Conservation (phyloP, 2,797 vertebrate genomes). For the Liparis tanakae region DNA sequence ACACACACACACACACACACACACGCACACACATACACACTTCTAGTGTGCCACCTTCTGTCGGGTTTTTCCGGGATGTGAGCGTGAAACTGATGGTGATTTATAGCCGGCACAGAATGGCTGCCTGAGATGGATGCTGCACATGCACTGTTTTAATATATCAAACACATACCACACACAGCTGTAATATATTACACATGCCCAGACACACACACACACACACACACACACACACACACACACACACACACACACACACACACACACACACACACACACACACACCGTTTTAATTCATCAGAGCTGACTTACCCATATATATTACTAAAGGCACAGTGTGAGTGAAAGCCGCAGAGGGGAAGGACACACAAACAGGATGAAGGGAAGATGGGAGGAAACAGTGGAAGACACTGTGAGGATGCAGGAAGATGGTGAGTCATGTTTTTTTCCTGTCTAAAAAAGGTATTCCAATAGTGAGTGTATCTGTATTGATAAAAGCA, state of each 20-base stretch:
- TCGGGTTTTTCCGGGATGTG: constrained; percentile 62
- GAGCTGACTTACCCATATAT: constrained; percentile 74
- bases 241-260: constrained; percentile 15
- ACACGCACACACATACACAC: background rate
- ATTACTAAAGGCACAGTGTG: constrained; percentile 56
- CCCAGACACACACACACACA: background rate
- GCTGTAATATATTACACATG: background rate
- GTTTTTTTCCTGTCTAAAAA: background rate
- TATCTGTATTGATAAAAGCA: no score
- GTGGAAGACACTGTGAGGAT: constrained; percentile 23
- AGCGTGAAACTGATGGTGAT: constrained; percentile 65
- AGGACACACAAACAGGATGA: constrained; percentile 38
- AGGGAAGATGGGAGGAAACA: constrained; percentile 16
- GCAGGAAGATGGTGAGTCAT: constrained; percentile 6
- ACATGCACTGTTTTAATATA: constrained; percentile 71
- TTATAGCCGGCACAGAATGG: constrained; percentile 61
- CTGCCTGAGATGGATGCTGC: constrained; percentile 70
- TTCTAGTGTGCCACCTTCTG: constrained; percentile 45
- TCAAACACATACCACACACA: constrained; percentile 67
- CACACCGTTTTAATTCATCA: constrained; percentile 77
- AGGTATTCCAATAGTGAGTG: background rate
- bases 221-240: constrained; percentile 40
- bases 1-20: background rate
- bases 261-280: constrained; percentile 30
- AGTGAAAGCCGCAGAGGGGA: constrained; percentile 32